These are phyloP conservation scores for Eutolmus rufibarbis DNA, from an alignment of 2,888 invertebrate species.

Conservation along the genomic window DNA sequence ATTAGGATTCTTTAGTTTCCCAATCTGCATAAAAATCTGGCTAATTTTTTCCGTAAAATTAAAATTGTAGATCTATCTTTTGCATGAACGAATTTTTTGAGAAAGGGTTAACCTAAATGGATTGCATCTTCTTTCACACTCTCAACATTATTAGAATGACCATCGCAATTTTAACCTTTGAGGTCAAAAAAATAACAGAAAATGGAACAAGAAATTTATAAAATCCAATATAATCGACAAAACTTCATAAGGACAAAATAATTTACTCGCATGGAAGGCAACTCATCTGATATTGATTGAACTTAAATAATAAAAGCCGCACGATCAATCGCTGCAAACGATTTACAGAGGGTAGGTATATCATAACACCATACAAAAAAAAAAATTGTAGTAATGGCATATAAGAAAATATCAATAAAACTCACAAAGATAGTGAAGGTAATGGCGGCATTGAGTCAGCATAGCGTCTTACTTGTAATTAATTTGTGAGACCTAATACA, in stretches of 20 bases:
- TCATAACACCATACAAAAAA: not conserved
- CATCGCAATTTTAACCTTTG: too few species aligned
- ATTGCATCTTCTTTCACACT: too few species aligned
- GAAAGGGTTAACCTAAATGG: too few species aligned
- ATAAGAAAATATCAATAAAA: not conserved
- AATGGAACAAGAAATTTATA: not conserved
- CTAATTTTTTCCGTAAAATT: too few species aligned
- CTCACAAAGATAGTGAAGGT: not conserved
- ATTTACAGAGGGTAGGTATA: not conserved
- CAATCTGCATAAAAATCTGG: too few species aligned
- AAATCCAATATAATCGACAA: not conserved
- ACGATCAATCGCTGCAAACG: not conserved
- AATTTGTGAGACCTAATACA: not conserved
- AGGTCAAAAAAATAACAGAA: too few species aligned
- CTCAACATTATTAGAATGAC: too few species aligned
- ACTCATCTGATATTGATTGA: not conserved
- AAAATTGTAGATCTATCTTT: too few species aligned
- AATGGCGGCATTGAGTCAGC: not conserved
- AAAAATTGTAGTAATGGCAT: not conserved
- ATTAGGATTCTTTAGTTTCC: too few species aligned
- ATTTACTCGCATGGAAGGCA: not conserved
- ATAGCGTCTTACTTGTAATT: slow-evolving; percentile 4
- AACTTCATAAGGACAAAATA: not conserved
- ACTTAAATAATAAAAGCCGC: not conserved
- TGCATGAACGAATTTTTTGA: too few species aligned